Base-by-base conservation (phyloP, 2,888 invertebrate species). In the Neoscelio sp. region DNA sequence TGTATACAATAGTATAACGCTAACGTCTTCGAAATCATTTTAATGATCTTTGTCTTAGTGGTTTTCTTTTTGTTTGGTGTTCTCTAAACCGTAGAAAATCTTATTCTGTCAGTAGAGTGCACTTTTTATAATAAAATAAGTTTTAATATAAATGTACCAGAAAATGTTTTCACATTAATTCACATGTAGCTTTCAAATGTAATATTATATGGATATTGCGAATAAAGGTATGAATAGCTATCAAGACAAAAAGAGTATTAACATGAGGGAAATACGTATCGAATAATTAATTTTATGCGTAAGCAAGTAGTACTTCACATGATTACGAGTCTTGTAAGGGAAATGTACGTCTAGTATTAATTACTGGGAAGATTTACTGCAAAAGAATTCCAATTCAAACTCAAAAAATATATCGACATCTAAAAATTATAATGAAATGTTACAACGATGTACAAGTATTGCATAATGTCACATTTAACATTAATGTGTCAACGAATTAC, bases 221-320 rank as follows among this genome's bases (percentile, higher is more conserved):
- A 67, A 60, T 40, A 76, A 68, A 65, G 64, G 56, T 52, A 15
- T 77, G 50, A 48, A 77, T 46, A 65, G 50, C 58, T 77, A 77
- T 58, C 28, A 38, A 76, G 38, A 71, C 30, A 44, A 64, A 64
- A 70, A 71, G 60, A 52, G 50, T 40, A 77, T 42, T 58, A 48
- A 70, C 38, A 52, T 46, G 38, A 70, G 50, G 28, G 35, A 48
- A 58, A 64, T 56, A 77, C 46, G 40, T 65, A 44, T 38, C 28
- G 13, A 71, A 60, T 60, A 65, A 70, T 67, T 71, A 65, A 65
- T 77, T 65, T n/a, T 56, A 77, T 65, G 76, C 76, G 23, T 15
- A 78, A 78, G 73, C 73, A 52, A 73, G 60, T 38, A 73, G 54
- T 67, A 54, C 52, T 70, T 58, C 65, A 68, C 78, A 74, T 65